Conservation (phyloP, 2,888 invertebrate genomes). For the Phaonia tiefii region DNA sequence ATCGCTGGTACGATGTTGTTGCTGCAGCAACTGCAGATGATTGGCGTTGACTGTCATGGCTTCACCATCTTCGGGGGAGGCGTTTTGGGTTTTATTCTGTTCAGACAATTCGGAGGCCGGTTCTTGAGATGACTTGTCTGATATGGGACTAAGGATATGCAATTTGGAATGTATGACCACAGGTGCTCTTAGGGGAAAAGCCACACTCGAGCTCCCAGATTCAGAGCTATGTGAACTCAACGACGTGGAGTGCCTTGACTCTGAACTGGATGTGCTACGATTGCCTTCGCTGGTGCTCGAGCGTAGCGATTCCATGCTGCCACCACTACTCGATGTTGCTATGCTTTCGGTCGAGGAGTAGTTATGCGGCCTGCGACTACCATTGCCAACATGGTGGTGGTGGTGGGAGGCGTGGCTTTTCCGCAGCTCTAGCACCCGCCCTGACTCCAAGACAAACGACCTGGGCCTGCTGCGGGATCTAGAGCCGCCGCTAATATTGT, state of each 20-base stretch:
- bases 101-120: conserved; percentile 91
- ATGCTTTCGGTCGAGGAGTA: conserved; percentile 90
- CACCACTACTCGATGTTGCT: conserved; percentile 92
- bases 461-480: conserved; percentile 84
- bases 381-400: conserved; percentile 81
- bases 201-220: conserved; percentile 83
- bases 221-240: conserved; percentile 93
- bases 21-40: conserved; percentile 63
- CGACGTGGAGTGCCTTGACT: conserved; percentile 91
- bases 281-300: conserved; percentile 94
- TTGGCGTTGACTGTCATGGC: conserved; percentile 45
- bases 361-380: conserved; percentile 74
- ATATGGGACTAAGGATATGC: conserved; percentile 93
- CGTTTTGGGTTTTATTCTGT: conserved; percentile 85
- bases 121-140: conserved; percentile 94
- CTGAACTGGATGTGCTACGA: conserved; percentile 91
- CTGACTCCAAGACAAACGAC: conserved; percentile 83
- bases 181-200: conserved; percentile 85
- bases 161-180: conserved; percentile 88
- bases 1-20: conserved; percentile 63
- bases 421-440: conserved; percentile 88
- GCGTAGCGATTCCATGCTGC: conserved; percentile 92
- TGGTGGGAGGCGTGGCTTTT: conserved; percentile 81
- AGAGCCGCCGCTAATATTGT: conserved; percentile 56
- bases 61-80: conserved; percentile 83